Base-by-base conservation (phyloP, 2,888 invertebrate genomes). In the Congeria kusceri region DNA sequence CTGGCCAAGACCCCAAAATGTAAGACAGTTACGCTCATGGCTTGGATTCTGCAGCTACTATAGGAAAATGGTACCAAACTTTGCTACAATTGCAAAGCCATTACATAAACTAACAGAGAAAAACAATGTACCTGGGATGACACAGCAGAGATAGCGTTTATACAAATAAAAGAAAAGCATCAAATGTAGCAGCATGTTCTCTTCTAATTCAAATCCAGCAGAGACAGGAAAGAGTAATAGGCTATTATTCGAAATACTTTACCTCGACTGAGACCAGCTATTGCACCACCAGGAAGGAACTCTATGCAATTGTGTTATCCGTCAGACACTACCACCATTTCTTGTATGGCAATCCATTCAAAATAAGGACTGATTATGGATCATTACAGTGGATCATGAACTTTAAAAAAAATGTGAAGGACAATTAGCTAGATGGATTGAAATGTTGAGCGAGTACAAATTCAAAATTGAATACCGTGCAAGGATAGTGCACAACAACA, bases 241-340 rank as follows among this genome's bases (percentile, higher is more conserved):
- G 23, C 25, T 80, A 71, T 32, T 65, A 18, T 28, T 74, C 74
- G 13, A 70, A 68, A 29, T 75, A 64, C 44, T 62, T 76, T 20
- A 57, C 62, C n/a, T 69, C 59, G 61, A 29, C 67, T 15, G 74
- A 83, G 29, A 58, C 67, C 29, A 59, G 64, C 1, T 80, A 80
- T 46, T 83, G 80, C 56, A 62, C 62, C 0, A 76, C 77, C 1
- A 5, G 70, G 23, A 66, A 47, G 20, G 83, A 83, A 47, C 49
- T 81, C 0, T 49, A 77, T 9, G 78, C 76, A 18, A 53, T 80
- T 20, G 77, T 79, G 0, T 11, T 28, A 9, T 59, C 78, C 11
- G 39, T 85, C 11, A 80, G 77, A 71, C 59, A 82, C 56, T 83
- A 73, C 59, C 79, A 83, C 47, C 80, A 82, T 63, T 84, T 77